Conservation (phyloP, 2,888 invertebrate genomes). For the Agriopis aurantiaria region DNA sequence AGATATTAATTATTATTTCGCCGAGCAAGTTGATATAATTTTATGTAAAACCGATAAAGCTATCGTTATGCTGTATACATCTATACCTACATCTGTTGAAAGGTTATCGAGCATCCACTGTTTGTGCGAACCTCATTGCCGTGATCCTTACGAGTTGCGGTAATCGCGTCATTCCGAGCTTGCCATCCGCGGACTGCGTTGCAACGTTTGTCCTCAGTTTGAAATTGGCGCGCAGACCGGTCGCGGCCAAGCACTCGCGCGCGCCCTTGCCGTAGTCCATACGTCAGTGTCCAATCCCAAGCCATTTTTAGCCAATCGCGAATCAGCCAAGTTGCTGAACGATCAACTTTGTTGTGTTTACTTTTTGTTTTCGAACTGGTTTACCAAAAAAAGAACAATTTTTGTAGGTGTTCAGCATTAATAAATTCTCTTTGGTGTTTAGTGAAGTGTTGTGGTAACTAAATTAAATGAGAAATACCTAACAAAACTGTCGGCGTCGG, state of each 20-base stretch:
- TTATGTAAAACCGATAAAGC: constrained; percentile 50
- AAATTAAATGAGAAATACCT: not conserved
- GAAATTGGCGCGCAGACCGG: constrained; percentile 77
- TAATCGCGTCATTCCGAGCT: constrained; percentile 29
- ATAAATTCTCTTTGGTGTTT: no score
- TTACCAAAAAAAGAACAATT: constrained; percentile 41
- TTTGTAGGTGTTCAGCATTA: not conserved
- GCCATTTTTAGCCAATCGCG: constrained; percentile 30
- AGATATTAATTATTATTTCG: constrained; percentile 32
- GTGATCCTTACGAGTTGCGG: constrained; percentile 41
- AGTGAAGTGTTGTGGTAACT: not conserved
- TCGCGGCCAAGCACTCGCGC: constrained; percentile 56
- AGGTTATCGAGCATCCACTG: constrained; percentile 47
- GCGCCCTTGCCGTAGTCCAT: constrained; percentile 59
- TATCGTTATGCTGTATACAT: constrained; percentile 43
- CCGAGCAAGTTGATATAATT: constrained; percentile 42
- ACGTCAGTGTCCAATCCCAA: no score
- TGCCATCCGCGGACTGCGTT: constrained; percentile 49
- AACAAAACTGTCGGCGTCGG: not conserved
- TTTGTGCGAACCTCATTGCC: constrained; percentile 17
- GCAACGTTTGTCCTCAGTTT: constrained; percentile 62
- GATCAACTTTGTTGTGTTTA: constrained; percentile 61
- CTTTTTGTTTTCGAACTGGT: constrained; percentile 63
- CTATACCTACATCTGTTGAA: no score
- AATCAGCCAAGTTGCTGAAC: constrained; percentile 43